Evolutionary conservation across 1,140 invertebrate species (phyloP).

Genomic region (Ladona fulva): DNA sequence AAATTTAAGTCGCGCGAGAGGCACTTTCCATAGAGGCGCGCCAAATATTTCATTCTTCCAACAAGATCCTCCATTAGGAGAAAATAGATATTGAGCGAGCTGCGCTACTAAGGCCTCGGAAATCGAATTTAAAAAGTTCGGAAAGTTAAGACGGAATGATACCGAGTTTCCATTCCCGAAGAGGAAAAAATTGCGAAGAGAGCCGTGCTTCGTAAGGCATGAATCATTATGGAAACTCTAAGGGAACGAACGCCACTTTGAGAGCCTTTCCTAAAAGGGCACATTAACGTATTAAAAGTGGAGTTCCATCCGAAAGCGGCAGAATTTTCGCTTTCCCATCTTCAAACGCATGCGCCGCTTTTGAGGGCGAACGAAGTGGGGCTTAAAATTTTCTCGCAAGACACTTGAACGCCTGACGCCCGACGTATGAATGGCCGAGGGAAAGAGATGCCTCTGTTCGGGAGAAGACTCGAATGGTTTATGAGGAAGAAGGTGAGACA

Average conservation of each 20-base stretch:
- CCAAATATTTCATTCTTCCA: too few relatives aligned
- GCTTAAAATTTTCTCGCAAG: not conserved
- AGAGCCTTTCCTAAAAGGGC: not conserved
- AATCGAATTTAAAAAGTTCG: not conserved
- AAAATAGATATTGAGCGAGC: too few relatives aligned
- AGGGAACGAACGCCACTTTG: not conserved
- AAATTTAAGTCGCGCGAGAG: too few relatives aligned
- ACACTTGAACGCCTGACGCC: not conserved
- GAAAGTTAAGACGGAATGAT: not conserved
- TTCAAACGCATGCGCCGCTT: not conserved
- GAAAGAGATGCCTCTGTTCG: too few relatives aligned
- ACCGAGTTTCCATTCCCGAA: not conserved
- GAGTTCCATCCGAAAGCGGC: not conserved
- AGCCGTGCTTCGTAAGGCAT: not conserved
- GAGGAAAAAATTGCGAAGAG: too few relatives aligned
- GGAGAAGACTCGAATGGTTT: too few relatives aligned
- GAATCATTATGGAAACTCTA: not conserved
- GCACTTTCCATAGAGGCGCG: too few relatives aligned
- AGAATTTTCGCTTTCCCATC: not conserved
- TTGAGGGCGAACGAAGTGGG: not conserved
- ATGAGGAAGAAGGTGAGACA: too few relatives aligned
- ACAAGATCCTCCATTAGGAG: too few relatives aligned
- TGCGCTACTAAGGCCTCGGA: not conserved
- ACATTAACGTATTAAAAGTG: not conserved
- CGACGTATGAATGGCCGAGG: not conserved